Evolutionary conservation across 2,113 vertebrate species (phyloP).

Genomic region (Mormyrus iriodes): DNA sequence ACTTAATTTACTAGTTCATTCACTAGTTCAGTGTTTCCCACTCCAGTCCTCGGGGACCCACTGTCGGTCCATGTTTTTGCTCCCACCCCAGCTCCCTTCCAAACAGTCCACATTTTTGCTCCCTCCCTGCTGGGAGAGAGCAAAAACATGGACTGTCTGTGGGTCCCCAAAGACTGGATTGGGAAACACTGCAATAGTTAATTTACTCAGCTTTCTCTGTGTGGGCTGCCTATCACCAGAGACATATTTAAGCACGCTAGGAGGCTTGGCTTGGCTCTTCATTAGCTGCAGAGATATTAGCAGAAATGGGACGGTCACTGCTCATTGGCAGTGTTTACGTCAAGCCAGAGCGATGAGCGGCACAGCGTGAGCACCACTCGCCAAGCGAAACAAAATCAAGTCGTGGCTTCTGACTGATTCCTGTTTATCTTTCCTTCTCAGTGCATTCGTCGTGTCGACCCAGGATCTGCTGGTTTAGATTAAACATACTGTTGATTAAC

Average conservation of each 20-base stretch:
- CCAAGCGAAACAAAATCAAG: not conserved
- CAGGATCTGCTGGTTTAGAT: not conserved
- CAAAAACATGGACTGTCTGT: not conserved
- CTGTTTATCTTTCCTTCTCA: not conserved
- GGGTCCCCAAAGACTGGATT: not conserved
- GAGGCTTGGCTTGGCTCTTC: not conserved
- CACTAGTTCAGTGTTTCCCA: not conserved
- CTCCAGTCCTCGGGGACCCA: not conserved
- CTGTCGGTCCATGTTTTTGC: not conserved
- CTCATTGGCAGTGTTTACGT: not conserved
- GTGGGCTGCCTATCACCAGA: not conserved
- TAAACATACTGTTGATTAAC: not conserved
- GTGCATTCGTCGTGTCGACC: not conserved
- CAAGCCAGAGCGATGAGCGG: not conserved
- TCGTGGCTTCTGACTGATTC: not conserved
- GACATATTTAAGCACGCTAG: not conserved
- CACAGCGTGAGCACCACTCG: not conserved
- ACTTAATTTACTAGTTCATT: too few species aligned
- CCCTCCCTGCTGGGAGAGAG: not conserved
- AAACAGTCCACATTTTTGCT: not conserved
- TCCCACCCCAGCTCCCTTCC: not conserved
- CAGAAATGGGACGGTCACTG: not conserved
- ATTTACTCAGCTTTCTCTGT: not conserved
- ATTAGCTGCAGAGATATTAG: not conserved
- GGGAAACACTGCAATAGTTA: not conserved